Conservation (phyloP, 2,113 vertebrate species). For the Bungarus multicinctus region DNA sequence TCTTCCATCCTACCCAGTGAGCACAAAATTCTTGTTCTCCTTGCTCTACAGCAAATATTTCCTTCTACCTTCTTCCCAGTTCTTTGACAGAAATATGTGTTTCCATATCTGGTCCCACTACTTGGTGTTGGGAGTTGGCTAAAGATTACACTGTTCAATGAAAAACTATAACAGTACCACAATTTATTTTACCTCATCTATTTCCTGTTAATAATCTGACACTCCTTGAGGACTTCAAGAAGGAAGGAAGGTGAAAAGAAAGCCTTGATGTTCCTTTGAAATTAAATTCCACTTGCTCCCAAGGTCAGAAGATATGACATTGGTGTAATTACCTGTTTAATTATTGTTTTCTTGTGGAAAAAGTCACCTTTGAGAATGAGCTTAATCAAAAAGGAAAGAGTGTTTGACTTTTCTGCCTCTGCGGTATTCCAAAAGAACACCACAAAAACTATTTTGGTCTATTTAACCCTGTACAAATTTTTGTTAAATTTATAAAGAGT, state of each 20-base stretch:
- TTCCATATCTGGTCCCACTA: neutral
- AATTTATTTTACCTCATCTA: neutral
- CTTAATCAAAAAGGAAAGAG: constrained; percentile 38
- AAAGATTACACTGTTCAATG: neutral
- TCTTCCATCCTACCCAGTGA: neutral
- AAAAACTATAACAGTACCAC: neutral
- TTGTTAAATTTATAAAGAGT: neutral
- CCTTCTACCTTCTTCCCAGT: neutral
- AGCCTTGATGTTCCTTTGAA: neutral
- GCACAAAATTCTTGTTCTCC: neutral
- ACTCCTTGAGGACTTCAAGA: neutral
- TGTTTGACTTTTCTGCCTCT: constrained; percentile 35
- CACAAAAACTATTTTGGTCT: constrained; percentile 37
- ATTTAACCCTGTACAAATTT: constrained; percentile 23
- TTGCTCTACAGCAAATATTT: neutral
- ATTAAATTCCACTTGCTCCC: constrained; percentile 16
- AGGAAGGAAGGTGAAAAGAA: constrained; percentile 3
- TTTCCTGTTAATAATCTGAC: neutral
- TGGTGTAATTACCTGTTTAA: constrained; percentile 41
- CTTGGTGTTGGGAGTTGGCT: neutral
- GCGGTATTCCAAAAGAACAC: constrained; percentile 19
- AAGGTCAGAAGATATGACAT: constrained; percentile 22
- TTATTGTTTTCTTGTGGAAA: constrained; percentile 45
- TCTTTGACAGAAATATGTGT: neutral
- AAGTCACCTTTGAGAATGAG: constrained; percentile 39